phyloP scores from a whole-genome alignment of 2,888 invertebrate species.

The Microplitis manilae region DNA sequence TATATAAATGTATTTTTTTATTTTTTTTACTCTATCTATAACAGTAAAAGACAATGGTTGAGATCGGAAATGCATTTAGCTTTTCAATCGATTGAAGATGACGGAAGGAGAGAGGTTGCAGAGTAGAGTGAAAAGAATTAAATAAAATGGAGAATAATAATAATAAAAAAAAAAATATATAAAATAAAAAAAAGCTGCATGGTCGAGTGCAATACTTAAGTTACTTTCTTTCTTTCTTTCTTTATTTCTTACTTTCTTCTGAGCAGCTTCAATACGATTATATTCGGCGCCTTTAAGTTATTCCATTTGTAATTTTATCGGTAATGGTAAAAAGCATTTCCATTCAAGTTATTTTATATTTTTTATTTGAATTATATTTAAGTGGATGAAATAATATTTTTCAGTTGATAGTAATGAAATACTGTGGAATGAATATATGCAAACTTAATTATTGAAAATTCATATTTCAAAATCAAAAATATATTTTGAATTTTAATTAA shows the following conservation, averaged over 20 bases:
- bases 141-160: conserved; percentile 14
- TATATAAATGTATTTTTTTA: background rate
- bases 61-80: conserved; percentile 51
- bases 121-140: conserved; percentile 7
- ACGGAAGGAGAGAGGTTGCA: conserved; percentile 33
- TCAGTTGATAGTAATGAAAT: background rate
- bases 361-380: conserved; percentile 11
- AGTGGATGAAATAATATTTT: conserved; percentile 3
- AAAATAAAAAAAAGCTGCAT: conserved; percentile 40
- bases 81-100: conserved; percentile 42
- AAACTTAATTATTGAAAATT: conserved; percentile 3
- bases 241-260: conserved; percentile 27
- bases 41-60: conserved; percentile 33
- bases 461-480: background rate
- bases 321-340: conserved; percentile 41
- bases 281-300: conserved; percentile 41
- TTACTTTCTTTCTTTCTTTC: conserved; percentile 38
- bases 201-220: conserved; percentile 36
- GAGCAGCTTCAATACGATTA: conserved; percentile 48
- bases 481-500: background rate
- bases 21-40: background rate
- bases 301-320: conserved; percentile 29
- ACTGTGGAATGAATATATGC: background rate
- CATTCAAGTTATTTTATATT: conserved; percentile 28
- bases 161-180: conserved; percentile 23